These are phyloP conservation scores for Panagrolaimus sp. DNA, from an alignment of 1,140 invertebrate species.

Conservation along the genomic window DNA sequence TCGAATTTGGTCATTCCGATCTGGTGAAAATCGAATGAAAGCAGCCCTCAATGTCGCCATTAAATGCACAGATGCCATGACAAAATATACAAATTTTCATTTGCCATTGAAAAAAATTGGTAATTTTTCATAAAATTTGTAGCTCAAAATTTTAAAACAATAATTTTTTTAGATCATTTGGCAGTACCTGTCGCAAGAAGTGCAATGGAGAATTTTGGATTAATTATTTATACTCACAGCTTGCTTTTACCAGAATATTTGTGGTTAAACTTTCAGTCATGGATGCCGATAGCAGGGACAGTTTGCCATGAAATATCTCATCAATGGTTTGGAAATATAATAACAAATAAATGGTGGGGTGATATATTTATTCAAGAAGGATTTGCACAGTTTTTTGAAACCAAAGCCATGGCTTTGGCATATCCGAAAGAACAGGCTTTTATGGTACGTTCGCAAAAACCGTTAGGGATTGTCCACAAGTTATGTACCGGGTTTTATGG, in stretches of 20 bases:
- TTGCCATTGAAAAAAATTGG: constrained; percentile 67
- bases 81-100: constrained; percentile 71
- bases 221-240: constrained; percentile 28
- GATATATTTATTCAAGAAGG: constrained; percentile 29
- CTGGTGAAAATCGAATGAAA: background rate
- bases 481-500: too few relatives aligned
- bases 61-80: constrained; percentile 73
- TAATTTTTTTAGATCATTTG: constrained; percentile 36
- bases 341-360: constrained; percentile 37
- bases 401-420: too few relatives aligned
- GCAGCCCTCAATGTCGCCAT: background rate
- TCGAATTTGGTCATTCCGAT: background rate
- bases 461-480: too few relatives aligned
- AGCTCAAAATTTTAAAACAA: constrained; percentile 6
- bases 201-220: constrained; percentile 44
- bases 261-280: background rate
- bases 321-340: constrained; percentile 36
- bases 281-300: constrained; percentile 17
- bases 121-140: constrained; percentile 66
- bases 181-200: constrained; percentile 27
- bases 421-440: too few relatives aligned
- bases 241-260: constrained; percentile 28
- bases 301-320: constrained; percentile 42
- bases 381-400: constrained; percentile 25
- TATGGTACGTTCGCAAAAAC: too few relatives aligned